Conservation (phyloP, 2,797 vertebrate species). For the Alcedo quadribrachys region DNA sequence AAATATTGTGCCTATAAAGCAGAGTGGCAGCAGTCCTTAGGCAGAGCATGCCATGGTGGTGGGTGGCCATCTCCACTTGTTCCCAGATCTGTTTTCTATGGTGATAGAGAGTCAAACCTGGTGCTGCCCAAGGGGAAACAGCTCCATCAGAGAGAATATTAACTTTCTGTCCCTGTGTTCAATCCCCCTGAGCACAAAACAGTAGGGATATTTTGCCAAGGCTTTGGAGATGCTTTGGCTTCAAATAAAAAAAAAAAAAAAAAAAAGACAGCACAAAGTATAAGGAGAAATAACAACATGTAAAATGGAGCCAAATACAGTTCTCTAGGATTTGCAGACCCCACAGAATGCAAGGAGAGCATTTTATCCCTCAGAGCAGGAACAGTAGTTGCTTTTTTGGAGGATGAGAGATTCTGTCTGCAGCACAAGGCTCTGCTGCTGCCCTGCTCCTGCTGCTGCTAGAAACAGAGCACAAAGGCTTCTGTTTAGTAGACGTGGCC, state of each 20-base stretch:
- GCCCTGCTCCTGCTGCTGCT: not conserved
- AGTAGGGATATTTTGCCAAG: not conserved
- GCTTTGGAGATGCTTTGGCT: not conserved
- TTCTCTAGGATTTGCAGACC: not conserved
- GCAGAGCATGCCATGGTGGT: not conserved
- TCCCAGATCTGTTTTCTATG: not conserved
- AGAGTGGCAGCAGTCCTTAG: not conserved
- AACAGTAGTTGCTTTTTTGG: not conserved
- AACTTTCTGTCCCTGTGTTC: accelerated
- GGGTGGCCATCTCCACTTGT: not conserved
- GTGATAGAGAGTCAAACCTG: not conserved
- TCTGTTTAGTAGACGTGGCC: not conserved
- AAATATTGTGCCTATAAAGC: not conserved
- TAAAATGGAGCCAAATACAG: not conserved
- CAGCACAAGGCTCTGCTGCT: not conserved
- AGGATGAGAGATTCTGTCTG: not conserved
- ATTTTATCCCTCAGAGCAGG: not conserved
- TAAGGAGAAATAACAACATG: not conserved
- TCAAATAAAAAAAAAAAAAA: not conserved
- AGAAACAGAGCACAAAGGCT: not conserved
- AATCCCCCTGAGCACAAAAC: not conserved
- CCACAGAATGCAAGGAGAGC: not conserved
- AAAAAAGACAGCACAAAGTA: not conserved
- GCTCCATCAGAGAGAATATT: not conserved
- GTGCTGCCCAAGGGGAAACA: not conserved